Evolutionary conservation across 2,888 invertebrate genomes (phyloP).

Genomic region (Calliopum simillimum): DNA sequence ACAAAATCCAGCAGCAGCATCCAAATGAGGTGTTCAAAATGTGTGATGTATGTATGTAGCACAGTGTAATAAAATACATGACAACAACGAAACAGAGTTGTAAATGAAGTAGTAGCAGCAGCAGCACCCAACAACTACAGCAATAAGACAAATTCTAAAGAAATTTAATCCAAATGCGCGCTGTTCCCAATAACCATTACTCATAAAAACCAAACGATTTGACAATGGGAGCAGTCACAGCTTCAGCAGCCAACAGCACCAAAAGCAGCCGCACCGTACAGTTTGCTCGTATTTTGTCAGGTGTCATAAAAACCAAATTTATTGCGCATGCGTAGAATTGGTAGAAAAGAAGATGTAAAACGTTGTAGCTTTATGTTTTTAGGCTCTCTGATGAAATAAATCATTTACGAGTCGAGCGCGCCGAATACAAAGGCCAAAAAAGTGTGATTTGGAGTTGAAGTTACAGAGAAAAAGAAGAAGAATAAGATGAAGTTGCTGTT

Average conservation of each 20-base stretch:
- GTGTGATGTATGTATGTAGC: no score
- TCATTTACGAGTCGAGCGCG: constrained; percentile 11
- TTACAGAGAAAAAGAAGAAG: neutral
- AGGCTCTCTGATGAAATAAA: constrained; percentile 10
- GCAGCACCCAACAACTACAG: neutral
- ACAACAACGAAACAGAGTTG: neutral
- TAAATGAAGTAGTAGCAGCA: neutral
- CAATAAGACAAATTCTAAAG: neutral
- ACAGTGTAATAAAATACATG: neutral
- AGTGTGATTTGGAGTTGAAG: neutral
- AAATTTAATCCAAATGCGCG: constrained; percentile 20
- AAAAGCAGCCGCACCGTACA: constrained; percentile 40
- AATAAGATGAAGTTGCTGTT: constrained; percentile 23
- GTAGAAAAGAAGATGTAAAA: constrained; percentile 2
- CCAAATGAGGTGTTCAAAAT: no score
- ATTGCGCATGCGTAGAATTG: constrained; percentile 61
- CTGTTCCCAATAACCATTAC: constrained; percentile 10
- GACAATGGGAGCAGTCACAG: no score
- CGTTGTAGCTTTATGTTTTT: neutral
- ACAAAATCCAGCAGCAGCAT: no score
- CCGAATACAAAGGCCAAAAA: neutral
- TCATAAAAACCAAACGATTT: constrained; percentile 7
- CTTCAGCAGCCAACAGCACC: no score
- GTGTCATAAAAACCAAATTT: constrained; percentile 65
- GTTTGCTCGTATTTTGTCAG: constrained; percentile 59